Evolutionary conservation across 2,797 vertebrate genomes (phyloP).

Genomic region (Karalla daura): DNA sequence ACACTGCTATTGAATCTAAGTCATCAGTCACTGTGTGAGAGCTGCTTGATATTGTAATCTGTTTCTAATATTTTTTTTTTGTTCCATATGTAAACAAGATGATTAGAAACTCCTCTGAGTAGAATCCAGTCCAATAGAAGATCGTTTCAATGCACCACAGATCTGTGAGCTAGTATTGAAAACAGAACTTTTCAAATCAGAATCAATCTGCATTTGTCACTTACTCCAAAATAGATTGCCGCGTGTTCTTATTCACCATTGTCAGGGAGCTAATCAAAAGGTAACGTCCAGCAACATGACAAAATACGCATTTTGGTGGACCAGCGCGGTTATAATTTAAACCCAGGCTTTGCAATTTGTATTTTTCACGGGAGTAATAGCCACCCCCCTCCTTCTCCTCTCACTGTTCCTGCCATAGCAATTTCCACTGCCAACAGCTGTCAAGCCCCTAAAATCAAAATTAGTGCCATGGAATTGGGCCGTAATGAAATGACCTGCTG

Average conservation of each 20-base stretch:
- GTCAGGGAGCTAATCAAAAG: constrained; percentile 55
- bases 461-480: constrained; percentile 73
- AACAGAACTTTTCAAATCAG: background rate
- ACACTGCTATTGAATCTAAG: background rate
- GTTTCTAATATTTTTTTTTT: background rate
- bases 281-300: constrained; percentile 22
- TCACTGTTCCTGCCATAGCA: constrained; percentile 60
- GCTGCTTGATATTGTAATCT: background rate
- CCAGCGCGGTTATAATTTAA: constrained; percentile 72
- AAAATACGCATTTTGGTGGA: constrained; percentile 60
- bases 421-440: constrained; percentile 79
- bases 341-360: constrained; percentile 68
- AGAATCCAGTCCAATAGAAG: background rate
- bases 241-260: constrained; percentile 11
- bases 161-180: background rate
- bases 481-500: constrained; percentile 82
- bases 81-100: background rate
- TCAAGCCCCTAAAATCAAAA: constrained; percentile 80
- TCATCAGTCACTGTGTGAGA: background rate
- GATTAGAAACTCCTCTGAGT: background rate
- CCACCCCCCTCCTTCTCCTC: constrained; percentile 60
- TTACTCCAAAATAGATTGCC: constrained; percentile 1
- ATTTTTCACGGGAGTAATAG: constrained; percentile 75
- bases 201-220: background rate
- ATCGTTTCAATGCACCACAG: background rate